These are phyloP conservation scores for Heterotis niloticus DNA, from an alignment of 2,113 vertebrate species.

Conservation along the genomic window DNA sequence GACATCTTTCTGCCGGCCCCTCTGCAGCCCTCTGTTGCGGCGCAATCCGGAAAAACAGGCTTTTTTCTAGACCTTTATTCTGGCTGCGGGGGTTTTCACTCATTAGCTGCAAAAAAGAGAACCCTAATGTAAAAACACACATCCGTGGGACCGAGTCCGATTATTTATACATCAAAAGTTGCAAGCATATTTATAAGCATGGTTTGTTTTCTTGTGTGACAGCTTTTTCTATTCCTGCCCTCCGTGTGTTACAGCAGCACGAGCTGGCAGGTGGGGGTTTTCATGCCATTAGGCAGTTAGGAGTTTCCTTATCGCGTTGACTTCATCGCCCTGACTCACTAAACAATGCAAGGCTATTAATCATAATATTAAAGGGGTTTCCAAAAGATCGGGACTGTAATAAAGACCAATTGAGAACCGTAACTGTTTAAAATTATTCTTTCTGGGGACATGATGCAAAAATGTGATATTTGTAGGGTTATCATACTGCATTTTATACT, in stretches of 20 bases:
- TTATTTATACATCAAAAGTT: neutral
- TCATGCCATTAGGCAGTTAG: neutral
- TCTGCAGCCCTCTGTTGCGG: neutral
- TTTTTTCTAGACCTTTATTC: neutral
- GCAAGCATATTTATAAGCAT: neutral
- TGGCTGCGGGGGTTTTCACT: neutral
- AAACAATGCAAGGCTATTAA: neutral
- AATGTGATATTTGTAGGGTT: too few relatives aligned
- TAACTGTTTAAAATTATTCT: too few relatives aligned
- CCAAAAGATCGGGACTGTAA: too few relatives aligned
- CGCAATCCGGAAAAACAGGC: neutral
- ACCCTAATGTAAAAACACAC: neutral
- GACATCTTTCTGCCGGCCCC: slow-evolving; percentile 17
- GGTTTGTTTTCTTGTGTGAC: neutral
- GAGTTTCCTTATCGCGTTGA: neutral
- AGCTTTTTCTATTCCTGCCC: neutral
- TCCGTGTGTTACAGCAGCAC: neutral
- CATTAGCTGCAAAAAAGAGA: neutral
- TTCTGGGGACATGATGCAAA: too few relatives aligned
- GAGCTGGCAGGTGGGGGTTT: neutral
- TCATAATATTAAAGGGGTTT: too few relatives aligned
- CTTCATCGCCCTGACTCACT: neutral
- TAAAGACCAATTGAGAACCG: too few relatives aligned
- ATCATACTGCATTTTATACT: too few relatives aligned
- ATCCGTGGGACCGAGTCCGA: neutral